These are phyloP conservation scores for Irena cyanogastra DNA, from an alignment of 2,113 vertebrate genomes.

Conservation along the genomic window DNA sequence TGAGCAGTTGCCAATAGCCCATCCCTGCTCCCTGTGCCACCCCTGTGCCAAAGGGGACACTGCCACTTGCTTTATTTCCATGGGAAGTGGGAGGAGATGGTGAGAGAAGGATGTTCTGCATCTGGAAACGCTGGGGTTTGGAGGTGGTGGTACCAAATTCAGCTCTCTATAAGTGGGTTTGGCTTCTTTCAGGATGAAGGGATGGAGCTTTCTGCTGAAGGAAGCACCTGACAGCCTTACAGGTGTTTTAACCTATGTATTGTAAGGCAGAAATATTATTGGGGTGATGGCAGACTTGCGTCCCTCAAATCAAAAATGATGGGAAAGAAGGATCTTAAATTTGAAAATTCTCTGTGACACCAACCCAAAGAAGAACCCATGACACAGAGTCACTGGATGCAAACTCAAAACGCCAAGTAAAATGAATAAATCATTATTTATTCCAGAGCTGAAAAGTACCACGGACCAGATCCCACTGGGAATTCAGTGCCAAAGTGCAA, in stretches of 20 bases:
- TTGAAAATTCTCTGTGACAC: neutral
- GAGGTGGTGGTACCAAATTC: neutral
- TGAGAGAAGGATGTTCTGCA: neutral
- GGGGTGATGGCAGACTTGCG: neutral
- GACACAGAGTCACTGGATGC: neutral
- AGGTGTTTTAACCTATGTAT: neutral
- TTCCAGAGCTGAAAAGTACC: neutral
- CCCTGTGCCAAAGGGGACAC: slow-evolving; percentile 17
- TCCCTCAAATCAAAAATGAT: neutral
- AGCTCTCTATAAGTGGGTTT: neutral
- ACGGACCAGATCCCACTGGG: neutral
- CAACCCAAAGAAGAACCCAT: too few species aligned
- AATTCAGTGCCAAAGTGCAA: neutral
- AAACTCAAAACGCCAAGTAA: neutral
- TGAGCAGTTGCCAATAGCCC: slow-evolving; percentile 39
- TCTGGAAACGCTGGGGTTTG: neutral
- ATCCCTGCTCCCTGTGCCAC: neutral
- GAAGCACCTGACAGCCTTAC: neutral
- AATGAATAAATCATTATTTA: neutral
- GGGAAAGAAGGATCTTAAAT: neutral
- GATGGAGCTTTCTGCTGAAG: neutral
- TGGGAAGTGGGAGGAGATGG: neutral
- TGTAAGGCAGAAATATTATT: neutral
- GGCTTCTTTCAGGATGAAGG: neutral
- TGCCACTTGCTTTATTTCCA: slow-evolving; percentile 34